Base-by-base conservation (phyloP, 2,888 invertebrate genomes). In the Oegoconia quadripuncta region DNA sequence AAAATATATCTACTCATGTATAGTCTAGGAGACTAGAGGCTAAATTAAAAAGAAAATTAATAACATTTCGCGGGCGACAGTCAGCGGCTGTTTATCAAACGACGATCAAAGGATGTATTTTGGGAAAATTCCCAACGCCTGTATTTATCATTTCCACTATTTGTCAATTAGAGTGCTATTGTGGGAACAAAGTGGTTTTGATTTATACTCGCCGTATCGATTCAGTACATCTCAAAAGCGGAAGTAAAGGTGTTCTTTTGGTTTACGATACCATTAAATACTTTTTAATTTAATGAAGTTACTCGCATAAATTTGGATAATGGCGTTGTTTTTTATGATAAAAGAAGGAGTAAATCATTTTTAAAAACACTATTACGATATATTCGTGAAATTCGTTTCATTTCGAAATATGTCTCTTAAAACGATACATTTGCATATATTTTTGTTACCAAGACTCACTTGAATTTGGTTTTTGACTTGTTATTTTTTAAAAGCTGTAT, bases 141-240 rank as follows among this genome's bases (percentile, higher is more conserved):
- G 75, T 79, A 87, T 87, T 81, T 77, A 86, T 87, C 86, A 86
- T 84, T 81, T 77, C 74, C 67, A 81, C 84, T 84, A 87, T 87
- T 87, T 87, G 86, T 87, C 86, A 86, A 87, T 87, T 87, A 87
- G 76, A 71, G 75, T 54, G 65, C 82, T 82, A 84, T 84, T 82
- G 81, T 80, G 72, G 74, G 78, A 67, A 52, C 59, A 74, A 76
- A 80, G 78, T 74, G 68, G 73, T 68, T 56, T 64, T 82, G 84
- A 84, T 82, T 84, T 84, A 82, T 82, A 63, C 52, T 55, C 51
- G 49, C 61, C 58, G 64, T 71, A 77, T 72, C 56, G 59, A 63
- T 55, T 55, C 56, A 47, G 51, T 50, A 52, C 41, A n/a, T n/a
- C n/a, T n/a, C n/a, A n/a, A 35, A 29, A 35, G 35, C 26, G 29